Conservation (phyloP, 2,888 invertebrate species). For the Oegoconia quadripuncta region DNA sequence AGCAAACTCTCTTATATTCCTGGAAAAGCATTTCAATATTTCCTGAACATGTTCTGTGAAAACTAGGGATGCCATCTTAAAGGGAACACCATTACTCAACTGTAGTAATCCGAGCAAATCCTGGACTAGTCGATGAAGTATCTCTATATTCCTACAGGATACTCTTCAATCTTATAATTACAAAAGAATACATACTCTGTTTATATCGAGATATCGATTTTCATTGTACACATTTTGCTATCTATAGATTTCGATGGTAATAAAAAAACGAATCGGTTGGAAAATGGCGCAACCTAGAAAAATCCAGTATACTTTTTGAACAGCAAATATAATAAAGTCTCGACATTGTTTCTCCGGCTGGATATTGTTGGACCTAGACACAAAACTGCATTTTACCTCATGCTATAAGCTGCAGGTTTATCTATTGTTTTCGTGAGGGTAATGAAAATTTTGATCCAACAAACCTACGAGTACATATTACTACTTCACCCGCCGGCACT, state of each 20-base stretch:
- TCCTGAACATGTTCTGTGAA: slow-evolving; percentile 18
- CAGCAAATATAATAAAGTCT: slow-evolving; percentile 12
- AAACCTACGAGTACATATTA: slow-evolving; percentile 35
- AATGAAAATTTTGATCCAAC: slow-evolving; percentile 53
- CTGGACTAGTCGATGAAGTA: too few relatives aligned
- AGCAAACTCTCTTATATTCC: slow-evolving; percentile 32
- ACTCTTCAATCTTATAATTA: too few relatives aligned
- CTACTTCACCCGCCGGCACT: too few relatives aligned
- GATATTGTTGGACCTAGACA: slow-evolving; percentile 17
- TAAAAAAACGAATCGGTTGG: neutral
- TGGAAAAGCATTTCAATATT: slow-evolving; percentile 23
- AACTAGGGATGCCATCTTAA: slow-evolving; percentile 1
- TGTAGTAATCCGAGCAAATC: neutral
- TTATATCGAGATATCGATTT: too few relatives aligned
- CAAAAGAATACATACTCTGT: too few relatives aligned
- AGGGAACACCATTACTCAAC: neutral
- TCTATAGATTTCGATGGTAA: too few relatives aligned
- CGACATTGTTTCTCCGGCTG: slow-evolving; percentile 20
- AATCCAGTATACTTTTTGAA: slow-evolving; percentile 7
- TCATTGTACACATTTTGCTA: too few relatives aligned
- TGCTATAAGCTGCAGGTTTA: slow-evolving; percentile 47
- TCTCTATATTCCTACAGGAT: too few relatives aligned
- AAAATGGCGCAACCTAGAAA: neutral
- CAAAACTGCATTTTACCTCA: slow-evolving; percentile 45
- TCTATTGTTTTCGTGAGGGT: slow-evolving; percentile 52